Conservation (phyloP, 2,113 vertebrate genomes). For the Theristicus caerulescens region DNA sequence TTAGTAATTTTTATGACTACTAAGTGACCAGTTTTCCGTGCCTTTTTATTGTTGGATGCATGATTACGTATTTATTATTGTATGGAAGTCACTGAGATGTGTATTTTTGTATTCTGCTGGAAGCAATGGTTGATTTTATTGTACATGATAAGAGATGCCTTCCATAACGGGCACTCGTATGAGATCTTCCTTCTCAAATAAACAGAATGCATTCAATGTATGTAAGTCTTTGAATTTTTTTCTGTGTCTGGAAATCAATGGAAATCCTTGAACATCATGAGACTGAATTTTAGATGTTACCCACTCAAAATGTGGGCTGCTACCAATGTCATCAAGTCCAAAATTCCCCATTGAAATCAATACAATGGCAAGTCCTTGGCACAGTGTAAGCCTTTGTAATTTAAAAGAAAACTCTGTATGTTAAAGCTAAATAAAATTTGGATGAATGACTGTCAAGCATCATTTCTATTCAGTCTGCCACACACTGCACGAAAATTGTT, state of each 20-base stretch:
- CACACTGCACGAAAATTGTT: background rate
- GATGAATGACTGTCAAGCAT: background rate
- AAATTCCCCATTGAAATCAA: background rate
- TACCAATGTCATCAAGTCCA: background rate
- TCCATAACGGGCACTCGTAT: slow-evolving; percentile 79
- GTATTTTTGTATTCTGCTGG: slow-evolving; percentile 99
- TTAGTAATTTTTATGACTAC: slow-evolving; percentile 98
- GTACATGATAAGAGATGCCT: slow-evolving; percentile 84
- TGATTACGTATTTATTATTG: slow-evolving; percentile 97
- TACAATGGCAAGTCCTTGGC: background rate
- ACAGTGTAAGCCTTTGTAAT: background rate
- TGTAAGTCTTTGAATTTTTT: slow-evolving; percentile 3
- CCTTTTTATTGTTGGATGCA: slow-evolving; percentile 97
- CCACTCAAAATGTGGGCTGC: background rate
- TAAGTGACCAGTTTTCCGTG: slow-evolving; percentile 98
- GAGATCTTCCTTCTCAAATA: slow-evolving; percentile 95
- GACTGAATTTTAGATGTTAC: background rate
- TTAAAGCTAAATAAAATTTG: background rate
- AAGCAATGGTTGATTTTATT: slow-evolving; percentile 90
- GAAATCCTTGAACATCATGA: background rate
- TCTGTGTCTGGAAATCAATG: background rate
- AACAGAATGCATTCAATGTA: slow-evolving; percentile 86
- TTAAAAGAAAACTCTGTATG: background rate
- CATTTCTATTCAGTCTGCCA: background rate
- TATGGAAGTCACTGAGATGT: slow-evolving; percentile 95